These are phyloP conservation scores for Beroe forskalii DNA, from an alignment of 37 sponge, comb jelly and placozoan species.

Conservation along the genomic window DNA sequence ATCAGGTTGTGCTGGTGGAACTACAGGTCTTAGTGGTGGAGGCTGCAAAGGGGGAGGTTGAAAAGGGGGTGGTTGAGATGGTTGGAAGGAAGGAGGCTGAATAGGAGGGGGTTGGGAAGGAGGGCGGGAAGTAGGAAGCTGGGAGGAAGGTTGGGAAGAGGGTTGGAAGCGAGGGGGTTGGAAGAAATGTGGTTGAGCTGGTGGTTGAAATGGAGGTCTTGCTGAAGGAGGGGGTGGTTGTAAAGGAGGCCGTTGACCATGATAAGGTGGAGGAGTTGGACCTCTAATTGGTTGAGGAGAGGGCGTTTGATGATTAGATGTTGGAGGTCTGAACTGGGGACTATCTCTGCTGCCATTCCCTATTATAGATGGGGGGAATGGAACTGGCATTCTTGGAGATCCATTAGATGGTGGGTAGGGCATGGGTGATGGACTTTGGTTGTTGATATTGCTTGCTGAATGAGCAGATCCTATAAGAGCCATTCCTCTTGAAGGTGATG, in stretches of 20 bases:
- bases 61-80: background rate
- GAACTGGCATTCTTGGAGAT: background rate
- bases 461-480: background rate
- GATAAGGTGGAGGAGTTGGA: background rate
- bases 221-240: background rate
- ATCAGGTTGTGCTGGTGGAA: background rate
- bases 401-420: background rate
- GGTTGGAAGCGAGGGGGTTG: background rate
- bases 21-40: background rate
- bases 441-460: conserved; percentile 2
- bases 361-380: background rate
- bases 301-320: background rate
- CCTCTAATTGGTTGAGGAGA: background rate
- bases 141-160: background rate
- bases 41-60: background rate
- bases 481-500: conserved; percentile 3
- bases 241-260: background rate
- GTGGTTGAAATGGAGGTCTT: background rate
- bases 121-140: background rate
- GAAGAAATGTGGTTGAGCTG: background rate
- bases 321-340: background rate
- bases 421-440: background rate
- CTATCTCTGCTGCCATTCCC: background rate
- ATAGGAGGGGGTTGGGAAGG: background rate
- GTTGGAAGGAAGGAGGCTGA: background rate